Evolutionary conservation across 1,140 invertebrate species (phyloP), one percentile per base, ranked within the genome.

Genomic region (Eriosoma lanigerum): DNA sequence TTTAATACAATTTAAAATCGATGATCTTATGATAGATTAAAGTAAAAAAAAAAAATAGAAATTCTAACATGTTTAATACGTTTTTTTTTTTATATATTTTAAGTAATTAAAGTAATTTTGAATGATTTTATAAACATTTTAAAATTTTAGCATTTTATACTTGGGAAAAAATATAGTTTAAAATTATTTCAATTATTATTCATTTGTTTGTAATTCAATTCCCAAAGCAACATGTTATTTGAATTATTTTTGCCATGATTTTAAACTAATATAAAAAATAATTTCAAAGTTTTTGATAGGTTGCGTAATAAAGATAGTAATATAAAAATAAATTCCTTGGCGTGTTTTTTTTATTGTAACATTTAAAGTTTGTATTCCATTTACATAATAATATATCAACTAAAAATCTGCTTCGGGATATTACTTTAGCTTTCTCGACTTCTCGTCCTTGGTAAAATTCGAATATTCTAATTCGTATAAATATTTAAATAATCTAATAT

Each of bases 371-470:
- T 52, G 0, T 19, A 72, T 52, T 32, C 1, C 46, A 72, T 72
- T 72, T 52, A 17, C 46, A 72, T 72, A 52, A 72, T 72, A 52
- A 50, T 29, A 52, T 19, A 52, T 72, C 8, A 32, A 72, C 24
- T 29, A n/a, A 72, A 52, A 32, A 1, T 17, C 0, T 24, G 48
- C 17, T 19, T 0, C 26, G 10, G 13, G 68, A 19, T 48, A 52
- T 52, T 50, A 0, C 3, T 19, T 9, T 1, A 3, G n/a, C 17
- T 50, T 6, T 50, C 3, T 38, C 32, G 32, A 4, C 17, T 17
- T 21, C 1, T 15, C n/a, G 12, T 17, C 21, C 44, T 24, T 17
- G 2, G 21, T 64, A 38, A 1, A 64, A 64, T 21, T 0, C n/a
- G 19, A 38, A 64, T 4, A 21, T 64, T 15, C 21, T 48, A 21